Evolutionary conservation across 2,113 vertebrate genomes (phyloP), one percentile per base, ranked within the genome.

Genomic region (Vidua macroura): DNA sequence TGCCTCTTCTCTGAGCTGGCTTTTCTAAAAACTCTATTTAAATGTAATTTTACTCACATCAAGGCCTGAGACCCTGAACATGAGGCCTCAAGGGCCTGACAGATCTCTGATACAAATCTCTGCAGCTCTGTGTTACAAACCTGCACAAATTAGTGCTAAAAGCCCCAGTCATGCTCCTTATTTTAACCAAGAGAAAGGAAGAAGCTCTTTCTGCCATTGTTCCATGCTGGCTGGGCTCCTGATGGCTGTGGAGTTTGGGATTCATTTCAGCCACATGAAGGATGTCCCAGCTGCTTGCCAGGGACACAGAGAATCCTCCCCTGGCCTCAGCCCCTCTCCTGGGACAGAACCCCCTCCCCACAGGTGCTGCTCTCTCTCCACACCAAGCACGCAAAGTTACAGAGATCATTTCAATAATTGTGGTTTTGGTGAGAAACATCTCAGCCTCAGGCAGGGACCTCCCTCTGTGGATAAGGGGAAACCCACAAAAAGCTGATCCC

Each of bases 371-470:
- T 74, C 81, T 78, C 72, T 74, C 55, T 27, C 51, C 59, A 51
- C 3, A 0, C 23, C 44, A 33, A 6, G 44, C 24, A 18, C 8
- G 3, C 6, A 1, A 28, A 21, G 25, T 7, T 19, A 33, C 0
- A 37, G 48, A 19, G 43, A 15, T 7, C 1, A n/a, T 28, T 73
- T 41, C 9, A 80, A 13, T 46, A 23, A 37, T 15, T 55, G 6
- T 25, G 43, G 51, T 19, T 5, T 44, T 37, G 70, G 39, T 5
- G 81, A 79, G 66, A n/a, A n/a, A 11, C 2, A 8, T 1, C 51
- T 55, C 69, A n/a, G 30, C 46, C 67, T 58, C 66, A 30, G 46
- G 53, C 35, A 66, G 28, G 11, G 70, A 64, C 19, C 51, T 77
- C 63, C 4, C 4, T 10, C 68, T 77, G 69, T 7, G 41, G 53